These are phyloP conservation scores for Cladorhizidae sp. DNA, from an alignment of 37 sponge, comb jelly and placozoan genomes.

Conservation along the genomic window DNA sequence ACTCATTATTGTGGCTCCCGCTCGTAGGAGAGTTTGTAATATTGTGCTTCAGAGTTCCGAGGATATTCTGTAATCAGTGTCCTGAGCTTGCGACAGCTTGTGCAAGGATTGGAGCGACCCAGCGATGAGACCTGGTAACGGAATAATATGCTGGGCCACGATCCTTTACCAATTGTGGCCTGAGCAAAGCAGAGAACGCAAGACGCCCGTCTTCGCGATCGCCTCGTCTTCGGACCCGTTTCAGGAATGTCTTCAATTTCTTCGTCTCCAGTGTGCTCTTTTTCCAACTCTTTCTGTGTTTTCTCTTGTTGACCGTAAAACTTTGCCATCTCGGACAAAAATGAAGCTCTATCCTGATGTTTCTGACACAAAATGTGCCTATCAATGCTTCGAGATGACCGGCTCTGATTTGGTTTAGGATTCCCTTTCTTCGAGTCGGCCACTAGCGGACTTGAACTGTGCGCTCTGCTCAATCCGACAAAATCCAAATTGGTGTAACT, in stretches of 20 bases:
- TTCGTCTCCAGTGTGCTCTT: too few relatives aligned
- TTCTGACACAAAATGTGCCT: too few relatives aligned
- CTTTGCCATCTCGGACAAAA: too few relatives aligned
- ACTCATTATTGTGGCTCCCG: conserved; percentile 33
- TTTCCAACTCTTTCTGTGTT: too few relatives aligned
- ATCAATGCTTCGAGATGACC: too few relatives aligned
- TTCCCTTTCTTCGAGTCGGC: too few relatives aligned
- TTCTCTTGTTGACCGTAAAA: too few relatives aligned
- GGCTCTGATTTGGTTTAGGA: too few relatives aligned
- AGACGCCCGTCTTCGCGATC: conserved; percentile 3
- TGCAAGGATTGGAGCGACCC: background rate
- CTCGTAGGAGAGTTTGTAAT: conserved; percentile 39
- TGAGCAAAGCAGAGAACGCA: background rate
- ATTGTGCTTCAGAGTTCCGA: conserved; percentile 27
- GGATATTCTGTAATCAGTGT: background rate
- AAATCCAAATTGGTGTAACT: too few relatives aligned
- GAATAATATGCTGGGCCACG: background rate
- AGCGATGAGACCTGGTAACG: conserved; percentile 22
- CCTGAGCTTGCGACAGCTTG: conserved; percentile 1
- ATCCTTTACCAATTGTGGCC: background rate
- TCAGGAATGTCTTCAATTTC: background rate
- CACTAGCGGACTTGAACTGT: too few relatives aligned
- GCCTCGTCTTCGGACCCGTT: background rate
- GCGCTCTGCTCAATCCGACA: too few relatives aligned
- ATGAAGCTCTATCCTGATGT: too few relatives aligned